Percentiles rank a stretch among this genome's conserved stretches.
Evolutionary conservation across 2,888 invertebrate genomes (phyloP).

Genomic region (Cyaniris semiargus): DNA sequence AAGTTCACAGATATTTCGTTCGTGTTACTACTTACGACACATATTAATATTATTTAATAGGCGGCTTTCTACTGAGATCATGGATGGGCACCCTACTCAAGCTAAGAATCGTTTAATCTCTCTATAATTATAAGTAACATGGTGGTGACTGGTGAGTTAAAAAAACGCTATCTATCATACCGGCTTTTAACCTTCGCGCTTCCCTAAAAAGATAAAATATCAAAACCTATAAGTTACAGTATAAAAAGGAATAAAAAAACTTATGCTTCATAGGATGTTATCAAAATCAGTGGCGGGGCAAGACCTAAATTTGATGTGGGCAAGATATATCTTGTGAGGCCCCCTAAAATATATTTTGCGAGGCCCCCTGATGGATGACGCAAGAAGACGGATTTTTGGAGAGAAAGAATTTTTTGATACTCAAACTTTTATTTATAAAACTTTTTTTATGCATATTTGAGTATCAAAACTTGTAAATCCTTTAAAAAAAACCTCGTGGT

Average conservation of each 20-base stretch:
- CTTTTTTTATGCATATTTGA: too few species aligned
- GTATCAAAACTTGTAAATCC: too few species aligned
- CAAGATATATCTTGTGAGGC: too few species aligned
- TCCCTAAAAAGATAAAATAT: conserved; percentile 30
- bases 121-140: neutral
- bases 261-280: conserved; percentile 36
- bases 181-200: conserved; percentile 23
- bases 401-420: too few species aligned
- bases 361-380: too few species aligned
- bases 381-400: too few species aligned
- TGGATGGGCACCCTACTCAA: conserved; percentile 1
- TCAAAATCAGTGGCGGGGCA: too few species aligned
- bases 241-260: conserved; percentile 31
- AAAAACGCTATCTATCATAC: conserved; percentile 21
- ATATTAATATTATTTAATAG: neutral
- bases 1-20: neutral
- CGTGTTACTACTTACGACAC: neutral
- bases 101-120: neutral
- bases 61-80: neutral
- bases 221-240: conserved; percentile 31
- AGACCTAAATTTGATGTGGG: too few species aligned
- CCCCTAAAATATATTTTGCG: too few species aligned
- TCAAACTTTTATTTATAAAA: too few species aligned
- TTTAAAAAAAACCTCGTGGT: too few species aligned
- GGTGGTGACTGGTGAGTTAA: neutral